phyloP scores from a whole-genome alignment of 2,888 invertebrate genomes.

The Harmothoe impar region DNA sequence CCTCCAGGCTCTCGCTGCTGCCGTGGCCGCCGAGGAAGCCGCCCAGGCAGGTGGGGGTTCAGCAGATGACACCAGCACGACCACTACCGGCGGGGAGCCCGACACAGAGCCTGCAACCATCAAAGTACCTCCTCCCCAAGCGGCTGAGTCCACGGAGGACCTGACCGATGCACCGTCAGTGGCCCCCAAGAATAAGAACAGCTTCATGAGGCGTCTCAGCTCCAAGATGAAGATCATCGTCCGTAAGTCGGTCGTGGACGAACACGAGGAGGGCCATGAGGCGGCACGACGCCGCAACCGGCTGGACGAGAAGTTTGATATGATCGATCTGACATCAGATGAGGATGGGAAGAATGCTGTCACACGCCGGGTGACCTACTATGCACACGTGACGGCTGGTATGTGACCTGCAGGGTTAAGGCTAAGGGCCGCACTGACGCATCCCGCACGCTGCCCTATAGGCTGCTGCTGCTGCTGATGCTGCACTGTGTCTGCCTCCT shows the following conservation, averaged over 20 bases:
- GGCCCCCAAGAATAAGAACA: background rate
- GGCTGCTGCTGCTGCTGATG: slow-evolving; percentile 21
- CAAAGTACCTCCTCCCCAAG: background rate
- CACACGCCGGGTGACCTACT: slow-evolving; percentile 62
- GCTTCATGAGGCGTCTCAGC: slow-evolving; percentile 62
- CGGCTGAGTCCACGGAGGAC: background rate
- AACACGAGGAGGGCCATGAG: background rate
- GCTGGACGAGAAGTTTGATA: slow-evolving; percentile 65
- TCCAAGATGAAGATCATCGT: slow-evolving; percentile 62
- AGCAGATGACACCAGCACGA: background rate
- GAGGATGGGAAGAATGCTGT: slow-evolving; percentile 50
- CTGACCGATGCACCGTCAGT: background rate
- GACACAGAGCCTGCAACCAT: background rate
- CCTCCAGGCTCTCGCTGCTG: background rate
- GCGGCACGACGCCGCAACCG: background rate
- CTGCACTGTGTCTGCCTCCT: background rate
- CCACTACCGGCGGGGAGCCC: background rate
- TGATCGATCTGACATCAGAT: slow-evolving; percentile 69
- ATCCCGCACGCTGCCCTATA: background rate
- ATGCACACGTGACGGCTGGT: slow-evolving; percentile 63
- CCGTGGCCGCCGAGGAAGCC: slow-evolving; percentile 36
- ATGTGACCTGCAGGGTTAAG: slow-evolving; percentile 61
- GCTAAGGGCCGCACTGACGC: background rate
- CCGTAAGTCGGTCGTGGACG: slow-evolving; percentile 9
- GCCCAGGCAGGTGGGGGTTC: background rate